Evolutionary conservation across 2,888 invertebrate genomes (phyloP).

Genomic region (Andrena trimmerana): DNA sequence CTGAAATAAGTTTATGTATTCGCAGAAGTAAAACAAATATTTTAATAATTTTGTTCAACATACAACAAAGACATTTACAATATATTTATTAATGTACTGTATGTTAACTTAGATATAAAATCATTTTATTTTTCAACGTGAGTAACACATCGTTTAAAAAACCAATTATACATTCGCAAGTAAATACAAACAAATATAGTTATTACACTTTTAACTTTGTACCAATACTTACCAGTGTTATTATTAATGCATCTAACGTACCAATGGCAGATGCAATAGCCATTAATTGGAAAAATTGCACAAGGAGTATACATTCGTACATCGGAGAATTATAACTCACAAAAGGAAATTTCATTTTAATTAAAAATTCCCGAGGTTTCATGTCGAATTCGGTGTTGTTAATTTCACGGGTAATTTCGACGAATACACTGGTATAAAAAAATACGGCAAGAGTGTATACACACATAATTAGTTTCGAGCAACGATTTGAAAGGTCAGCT

Average conservation of each 20-base stretch:
- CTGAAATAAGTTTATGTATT: no score
- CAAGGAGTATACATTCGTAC: conserved; percentile 43
- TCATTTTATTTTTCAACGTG: not conserved
- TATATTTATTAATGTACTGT: no score
- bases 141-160: not conserved
- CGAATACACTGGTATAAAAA: conserved; percentile 29
- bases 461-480: conserved; percentile 40
- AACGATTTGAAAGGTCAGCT: conserved; percentile 39
- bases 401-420: conserved; percentile 8
- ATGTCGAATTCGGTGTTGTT: not conserved
- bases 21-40: no score
- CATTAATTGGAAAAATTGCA: conserved; percentile 51
- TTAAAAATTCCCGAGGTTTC: conserved; percentile 43
- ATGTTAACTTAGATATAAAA: not conserved
- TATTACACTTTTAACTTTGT: not conserved
- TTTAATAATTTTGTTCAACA: no score
- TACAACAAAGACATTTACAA: no score
- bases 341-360: conserved; percentile 65
- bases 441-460: conserved; percentile 40
- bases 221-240: conserved; percentile 57
- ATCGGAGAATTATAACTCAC: conserved; percentile 27
- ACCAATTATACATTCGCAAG: not conserved
- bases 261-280: conserved; percentile 23
- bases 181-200: not conserved
- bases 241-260: conserved; percentile 50